Evolutionary conservation across 2,113 vertebrate species (phyloP).

Genomic region (Zapornia atra): DNA sequence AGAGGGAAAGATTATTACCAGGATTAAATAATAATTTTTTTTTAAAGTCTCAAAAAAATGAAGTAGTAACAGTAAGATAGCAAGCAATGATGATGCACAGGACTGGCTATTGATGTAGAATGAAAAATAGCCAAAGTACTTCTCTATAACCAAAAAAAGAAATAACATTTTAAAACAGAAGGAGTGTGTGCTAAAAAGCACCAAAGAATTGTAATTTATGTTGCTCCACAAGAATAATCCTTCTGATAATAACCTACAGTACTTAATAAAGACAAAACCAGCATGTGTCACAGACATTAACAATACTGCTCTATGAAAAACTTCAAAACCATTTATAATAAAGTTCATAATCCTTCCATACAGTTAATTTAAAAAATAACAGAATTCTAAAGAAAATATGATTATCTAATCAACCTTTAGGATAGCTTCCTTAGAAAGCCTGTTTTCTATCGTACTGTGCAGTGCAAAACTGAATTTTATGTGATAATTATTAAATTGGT

Average conservation of each 20-base stretch:
- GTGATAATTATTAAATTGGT: slow-evolving; percentile 26
- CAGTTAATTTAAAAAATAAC: neutral
- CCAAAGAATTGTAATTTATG: neutral
- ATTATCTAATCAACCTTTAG: slow-evolving; percentile 19
- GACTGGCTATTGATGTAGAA: neutral
- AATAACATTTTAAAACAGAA: neutral
- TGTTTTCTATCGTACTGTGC: neutral
- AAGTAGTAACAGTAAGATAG: neutral
- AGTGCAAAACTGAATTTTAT: neutral
- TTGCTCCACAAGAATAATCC: neutral
- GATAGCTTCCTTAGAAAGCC: slow-evolving; percentile 2
- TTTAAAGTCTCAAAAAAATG: neutral
- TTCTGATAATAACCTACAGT: neutral
- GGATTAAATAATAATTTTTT: neutral
- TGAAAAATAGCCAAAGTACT: neutral
- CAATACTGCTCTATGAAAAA: neutral
- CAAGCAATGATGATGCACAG: neutral
- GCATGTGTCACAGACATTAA: neutral
- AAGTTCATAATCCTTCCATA: neutral
- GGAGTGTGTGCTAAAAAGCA: neutral
- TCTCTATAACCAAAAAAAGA: neutral
- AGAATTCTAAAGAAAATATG: neutral
- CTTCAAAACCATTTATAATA: neutral
- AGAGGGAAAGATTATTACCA: neutral
- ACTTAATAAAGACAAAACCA: neutral